Evolutionary conservation across 2,113 vertebrate genomes (phyloP).

Genomic region (Opisthocomus hoazin): DNA sequence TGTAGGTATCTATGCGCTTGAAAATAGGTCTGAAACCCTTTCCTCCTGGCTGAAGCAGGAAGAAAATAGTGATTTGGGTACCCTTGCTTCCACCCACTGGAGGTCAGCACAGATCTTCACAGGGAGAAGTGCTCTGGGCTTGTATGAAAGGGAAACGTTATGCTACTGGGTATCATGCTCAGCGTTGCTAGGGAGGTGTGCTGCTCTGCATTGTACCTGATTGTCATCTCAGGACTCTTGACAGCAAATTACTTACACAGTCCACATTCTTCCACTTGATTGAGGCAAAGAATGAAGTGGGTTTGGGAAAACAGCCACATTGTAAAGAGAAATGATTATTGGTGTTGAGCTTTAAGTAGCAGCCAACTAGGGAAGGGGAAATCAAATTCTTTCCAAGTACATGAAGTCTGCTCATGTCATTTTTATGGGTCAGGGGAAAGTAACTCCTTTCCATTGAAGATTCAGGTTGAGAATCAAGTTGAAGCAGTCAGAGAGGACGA

Average conservation of each 20-base stretch:
- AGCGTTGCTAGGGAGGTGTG: not conserved
- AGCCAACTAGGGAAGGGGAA: not conserved
- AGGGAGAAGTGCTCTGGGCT: not conserved
- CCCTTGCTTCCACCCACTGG: slow-evolving; percentile 20
- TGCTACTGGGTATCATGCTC: not conserved
- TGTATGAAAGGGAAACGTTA: not conserved
- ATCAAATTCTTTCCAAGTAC: not conserved
- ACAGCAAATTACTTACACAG: not conserved
- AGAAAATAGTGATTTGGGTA: not conserved
- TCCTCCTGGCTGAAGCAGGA: not conserved
- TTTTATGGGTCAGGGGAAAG: not conserved
- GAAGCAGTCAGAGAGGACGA: not conserved
- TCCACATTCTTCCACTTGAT: not conserved
- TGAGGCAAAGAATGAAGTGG: not conserved
- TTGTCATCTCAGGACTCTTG: not conserved
- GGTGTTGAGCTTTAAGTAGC: not conserved
- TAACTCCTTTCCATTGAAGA: not conserved
- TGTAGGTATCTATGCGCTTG: not conserved
- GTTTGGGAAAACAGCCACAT: not conserved
- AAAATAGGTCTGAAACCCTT: not conserved
- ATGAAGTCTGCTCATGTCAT: not conserved
- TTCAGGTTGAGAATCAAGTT: not conserved
- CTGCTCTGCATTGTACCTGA: not conserved
- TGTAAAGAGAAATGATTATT: not conserved
- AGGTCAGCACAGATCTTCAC: slow-evolving; percentile 44